Conservation (phyloP, 2,797 vertebrate species). For the Spinus pinus region DNA sequence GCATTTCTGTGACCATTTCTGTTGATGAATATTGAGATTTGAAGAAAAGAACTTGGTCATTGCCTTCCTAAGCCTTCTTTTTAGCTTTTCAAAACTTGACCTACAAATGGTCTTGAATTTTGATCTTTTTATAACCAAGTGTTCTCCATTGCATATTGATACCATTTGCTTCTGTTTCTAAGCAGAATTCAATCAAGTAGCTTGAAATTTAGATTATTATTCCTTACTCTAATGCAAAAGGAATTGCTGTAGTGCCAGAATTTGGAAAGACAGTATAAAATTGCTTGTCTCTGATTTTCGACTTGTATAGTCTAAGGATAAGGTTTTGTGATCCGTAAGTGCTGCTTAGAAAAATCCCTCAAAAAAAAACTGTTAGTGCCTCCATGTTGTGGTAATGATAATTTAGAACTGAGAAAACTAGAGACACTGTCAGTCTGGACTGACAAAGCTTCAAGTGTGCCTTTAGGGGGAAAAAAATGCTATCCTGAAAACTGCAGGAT, state of each 20-base stretch:
- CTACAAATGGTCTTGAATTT: neutral
- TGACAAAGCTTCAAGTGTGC: neutral
- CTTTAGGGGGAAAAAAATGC: neutral
- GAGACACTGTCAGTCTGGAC: neutral
- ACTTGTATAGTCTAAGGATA: neutral
- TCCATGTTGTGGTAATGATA: neutral
- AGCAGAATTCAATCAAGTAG: neutral
- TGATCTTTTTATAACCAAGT: neutral
- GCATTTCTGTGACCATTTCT: neutral
- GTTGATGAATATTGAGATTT: neutral
- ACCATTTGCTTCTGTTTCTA: neutral
- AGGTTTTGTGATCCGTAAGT: accelerated
- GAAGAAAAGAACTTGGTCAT: neutral
- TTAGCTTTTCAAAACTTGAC: neutral
- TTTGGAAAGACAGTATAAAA: neutral
- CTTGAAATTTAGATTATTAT: neutral
- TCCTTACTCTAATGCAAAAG: neutral
- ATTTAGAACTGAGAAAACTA: neutral
- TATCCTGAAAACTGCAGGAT: neutral
- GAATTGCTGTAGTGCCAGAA: neutral
- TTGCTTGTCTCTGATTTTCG: neutral
- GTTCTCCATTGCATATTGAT: neutral
- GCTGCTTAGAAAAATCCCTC: neutral
- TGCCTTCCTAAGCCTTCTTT: neutral
- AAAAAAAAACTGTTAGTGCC: neutral